phyloP scores from a whole-genome alignment of 2,797 vertebrate species.

The Chanos chanos region DNA sequence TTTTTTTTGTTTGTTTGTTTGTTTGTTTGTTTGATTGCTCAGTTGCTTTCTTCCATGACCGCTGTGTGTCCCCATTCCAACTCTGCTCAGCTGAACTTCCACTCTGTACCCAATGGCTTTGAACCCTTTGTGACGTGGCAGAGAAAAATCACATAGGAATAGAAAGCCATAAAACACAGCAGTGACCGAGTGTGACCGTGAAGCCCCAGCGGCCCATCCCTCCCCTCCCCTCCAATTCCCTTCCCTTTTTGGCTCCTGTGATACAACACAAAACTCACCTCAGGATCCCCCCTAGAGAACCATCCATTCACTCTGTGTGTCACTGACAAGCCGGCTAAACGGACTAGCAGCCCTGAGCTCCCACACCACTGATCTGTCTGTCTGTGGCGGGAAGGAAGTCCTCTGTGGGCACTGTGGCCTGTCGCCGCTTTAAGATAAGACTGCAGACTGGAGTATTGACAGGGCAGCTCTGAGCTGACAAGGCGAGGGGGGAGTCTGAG shows the following conservation, averaged over 20 bases:
- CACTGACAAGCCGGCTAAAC: constrained; percentile 18
- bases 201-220: background rate
- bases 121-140: constrained; percentile 95
- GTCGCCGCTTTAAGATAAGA: constrained; percentile 22
- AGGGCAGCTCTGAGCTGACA: constrained; percentile 3
- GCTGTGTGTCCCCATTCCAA: too few species aligned
- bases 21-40: background rate
- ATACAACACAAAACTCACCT: constrained; percentile 10
- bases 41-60: too few species aligned
- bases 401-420: constrained; percentile 15
- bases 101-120: constrained; percentile 98
- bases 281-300: constrained; percentile 9
- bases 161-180: constrained; percentile 99
- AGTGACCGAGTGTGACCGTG: constrained; percentile 57
- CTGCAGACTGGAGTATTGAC: constrained; percentile 1
- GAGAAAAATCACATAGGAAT: constrained; percentile 99
- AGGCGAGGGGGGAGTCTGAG: background rate
- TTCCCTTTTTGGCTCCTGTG: background rate
- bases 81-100: constrained; percentile 71
- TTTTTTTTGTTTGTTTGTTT: constrained; percentile 10
- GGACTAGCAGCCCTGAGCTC: constrained; percentile 18
- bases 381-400: constrained; percentile 14
- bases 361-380: constrained; percentile 21
- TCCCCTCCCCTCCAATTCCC: background rate
- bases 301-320: constrained; percentile 25